Evolutionary conservation across 2,888 invertebrate genomes (phyloP).

Genomic region (Mantis religiosa): DNA sequence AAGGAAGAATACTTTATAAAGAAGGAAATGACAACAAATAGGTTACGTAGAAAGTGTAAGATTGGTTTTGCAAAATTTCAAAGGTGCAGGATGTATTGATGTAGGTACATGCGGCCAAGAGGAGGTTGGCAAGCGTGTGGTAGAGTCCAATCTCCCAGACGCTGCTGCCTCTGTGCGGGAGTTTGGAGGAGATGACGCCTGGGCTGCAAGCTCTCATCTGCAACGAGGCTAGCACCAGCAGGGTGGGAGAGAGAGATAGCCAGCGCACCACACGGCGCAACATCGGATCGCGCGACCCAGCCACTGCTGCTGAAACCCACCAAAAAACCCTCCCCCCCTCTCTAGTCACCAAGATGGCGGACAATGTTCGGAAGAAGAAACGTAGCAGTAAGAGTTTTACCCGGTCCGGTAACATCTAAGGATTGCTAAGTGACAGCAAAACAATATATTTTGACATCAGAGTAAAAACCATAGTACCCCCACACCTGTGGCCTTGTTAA

Average conservation of each 20-base stretch:
- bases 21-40: too few species aligned
- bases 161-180: not conserved
- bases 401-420: not conserved
- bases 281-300: not conserved
- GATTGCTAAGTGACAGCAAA: not conserved
- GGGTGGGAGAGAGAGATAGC: not conserved
- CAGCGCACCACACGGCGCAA: not conserved
- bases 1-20: too few species aligned
- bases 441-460: not conserved
- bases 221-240: not conserved
- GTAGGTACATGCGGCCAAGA: slow-evolving; percentile 62
- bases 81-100: too few species aligned
- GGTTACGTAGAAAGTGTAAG: too few species aligned
- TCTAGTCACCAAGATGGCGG: slow-evolving; percentile 24
- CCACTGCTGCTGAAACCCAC: slow-evolving; percentile 2
- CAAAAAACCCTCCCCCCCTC: not conserved
- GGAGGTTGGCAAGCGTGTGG: slow-evolving; percentile 56
- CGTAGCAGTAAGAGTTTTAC: not conserved
- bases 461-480: not conserved
- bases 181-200: not conserved
- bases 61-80: too few species aligned
- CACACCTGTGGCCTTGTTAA: slow-evolving; percentile 8
- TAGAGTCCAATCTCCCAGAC: not conserved
- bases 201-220: not conserved
- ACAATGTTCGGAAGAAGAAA: slow-evolving; percentile 7